Percentiles rank a stretch among this genome's conserved stretches.
Evolutionary conservation across 2,113 vertebrate genomes (phyloP).

Genomic region (Misgurnus mizolepis): DNA sequence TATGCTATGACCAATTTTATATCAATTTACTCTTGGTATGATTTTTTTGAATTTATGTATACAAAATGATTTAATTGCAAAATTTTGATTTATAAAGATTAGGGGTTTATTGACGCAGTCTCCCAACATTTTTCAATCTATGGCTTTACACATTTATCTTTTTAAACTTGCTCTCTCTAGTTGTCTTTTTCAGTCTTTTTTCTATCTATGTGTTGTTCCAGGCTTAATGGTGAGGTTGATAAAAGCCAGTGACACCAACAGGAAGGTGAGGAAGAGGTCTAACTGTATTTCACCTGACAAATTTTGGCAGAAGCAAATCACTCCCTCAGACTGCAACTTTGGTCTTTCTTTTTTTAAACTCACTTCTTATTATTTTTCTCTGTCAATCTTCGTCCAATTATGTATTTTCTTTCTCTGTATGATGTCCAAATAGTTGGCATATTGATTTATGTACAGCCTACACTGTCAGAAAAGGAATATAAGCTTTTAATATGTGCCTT

Average conservation of each 20-base stretch:
- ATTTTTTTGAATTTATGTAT: too few species aligned
- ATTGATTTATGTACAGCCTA: too few species aligned
- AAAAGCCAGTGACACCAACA: constrained; percentile 36
- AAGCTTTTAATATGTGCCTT: constrained; percentile 13
- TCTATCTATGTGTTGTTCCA: neutral
- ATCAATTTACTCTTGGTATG: too few species aligned
- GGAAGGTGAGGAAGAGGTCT: constrained; percentile 35
- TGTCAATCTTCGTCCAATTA: neutral
- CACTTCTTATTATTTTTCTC: neutral
- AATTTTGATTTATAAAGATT: too few species aligned
- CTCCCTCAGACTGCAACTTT: neutral
- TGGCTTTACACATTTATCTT: neutral
- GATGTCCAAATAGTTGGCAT: neutral
- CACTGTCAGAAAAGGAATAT: neutral
- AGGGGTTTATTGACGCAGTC: neutral
- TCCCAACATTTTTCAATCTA: neutral
- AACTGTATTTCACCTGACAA: constrained; percentile 30
- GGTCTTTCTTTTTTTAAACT: neutral
- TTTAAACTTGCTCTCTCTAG: neutral
- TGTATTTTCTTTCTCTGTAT: neutral
- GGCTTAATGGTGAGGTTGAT: constrained; percentile 32
- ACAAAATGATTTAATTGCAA: too few species aligned
- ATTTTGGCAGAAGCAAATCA: neutral
- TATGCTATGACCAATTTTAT: too few species aligned
- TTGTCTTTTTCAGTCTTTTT: neutral